These are phyloP conservation scores for Drosophila atroscutellata DNA, from an alignment of 2,888 invertebrate genomes.

Conservation along the genomic window DNA sequence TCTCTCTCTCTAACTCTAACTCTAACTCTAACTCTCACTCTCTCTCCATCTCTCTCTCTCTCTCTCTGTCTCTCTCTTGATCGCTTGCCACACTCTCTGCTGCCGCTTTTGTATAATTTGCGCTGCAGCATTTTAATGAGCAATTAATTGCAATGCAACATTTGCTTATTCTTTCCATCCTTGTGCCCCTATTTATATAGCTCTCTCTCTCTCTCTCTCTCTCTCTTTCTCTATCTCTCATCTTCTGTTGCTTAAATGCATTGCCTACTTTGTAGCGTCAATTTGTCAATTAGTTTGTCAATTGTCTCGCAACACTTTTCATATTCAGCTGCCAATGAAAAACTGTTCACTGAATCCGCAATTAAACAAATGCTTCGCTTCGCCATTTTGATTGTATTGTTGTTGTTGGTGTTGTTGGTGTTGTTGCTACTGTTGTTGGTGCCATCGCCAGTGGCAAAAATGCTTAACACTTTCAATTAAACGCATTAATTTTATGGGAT, in stretches of 20 bases:
- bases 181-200: not conserved
- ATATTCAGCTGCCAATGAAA: constrained; percentile 13
- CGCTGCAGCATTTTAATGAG: constrained; percentile 74
- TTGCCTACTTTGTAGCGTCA: constrained; percentile 53
- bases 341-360: constrained; percentile 45
- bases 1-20: not conserved
- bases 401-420: not conserved
- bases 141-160: constrained; percentile 73
- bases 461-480: constrained; percentile 79
- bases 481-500: constrained; percentile 79
- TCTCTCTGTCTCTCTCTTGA: not conserved
- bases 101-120: constrained; percentile 27
- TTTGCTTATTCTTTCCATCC: not conserved
- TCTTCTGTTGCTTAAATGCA: constrained; percentile 1
- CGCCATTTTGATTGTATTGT: not conserved
- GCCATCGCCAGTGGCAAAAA: constrained; percentile 50
- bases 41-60: not conserved
- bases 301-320: constrained; percentile 59
- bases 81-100: constrained; percentile 1
- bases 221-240: not conserved
- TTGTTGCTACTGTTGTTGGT: constrained; percentile 10
- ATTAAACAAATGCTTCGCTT: constrained; percentile 63
- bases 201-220: not conserved
- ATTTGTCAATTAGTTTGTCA: constrained; percentile 73
- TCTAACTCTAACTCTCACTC: not conserved